These are phyloP conservation scores for Baccha elongata DNA, from an alignment of 2,888 invertebrate genomes.

Conservation along the genomic window DNA sequence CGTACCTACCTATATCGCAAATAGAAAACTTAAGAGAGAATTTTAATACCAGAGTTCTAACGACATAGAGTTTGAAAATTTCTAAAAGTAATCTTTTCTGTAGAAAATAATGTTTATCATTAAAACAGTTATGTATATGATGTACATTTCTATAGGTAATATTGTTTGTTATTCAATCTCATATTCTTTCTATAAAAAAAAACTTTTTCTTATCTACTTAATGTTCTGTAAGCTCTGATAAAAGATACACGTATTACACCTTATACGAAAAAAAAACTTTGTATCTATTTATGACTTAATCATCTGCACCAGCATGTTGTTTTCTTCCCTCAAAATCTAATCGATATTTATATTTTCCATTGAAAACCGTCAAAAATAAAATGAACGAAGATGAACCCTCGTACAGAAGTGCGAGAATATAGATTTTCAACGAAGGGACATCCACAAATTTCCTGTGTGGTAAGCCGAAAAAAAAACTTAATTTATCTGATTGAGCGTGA, in stretches of 20 bases:
- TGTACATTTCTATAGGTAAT: too few species aligned
- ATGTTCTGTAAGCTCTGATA: conserved; percentile 53
- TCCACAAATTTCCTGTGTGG: conserved; percentile 60
- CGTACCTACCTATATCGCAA: too few species aligned
- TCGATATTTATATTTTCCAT: conserved; percentile 81
- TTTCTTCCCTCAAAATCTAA: conserved; percentile 75
- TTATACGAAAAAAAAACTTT: conserved; percentile 5
- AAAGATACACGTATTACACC: conserved; percentile 41
- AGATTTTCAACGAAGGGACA: conserved; percentile 58
- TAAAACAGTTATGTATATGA: too few species aligned
- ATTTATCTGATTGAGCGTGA: conserved; percentile 82
- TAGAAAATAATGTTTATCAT: too few species aligned
- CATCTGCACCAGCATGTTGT: conserved; percentile 17
- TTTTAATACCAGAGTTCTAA: too few species aligned
- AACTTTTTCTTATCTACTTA: conserved; percentile 36
- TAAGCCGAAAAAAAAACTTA: conserved; percentile 54
- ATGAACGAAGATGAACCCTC: conserved; percentile 6
- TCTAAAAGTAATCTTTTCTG: too few species aligned
- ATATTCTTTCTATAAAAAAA: conserved; percentile 1
- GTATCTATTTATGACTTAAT: conserved; percentile 23
- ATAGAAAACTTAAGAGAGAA: too few species aligned
- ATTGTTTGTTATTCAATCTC: too few species aligned
- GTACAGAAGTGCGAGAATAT: conserved; percentile 49
- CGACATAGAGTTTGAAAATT: too few species aligned
- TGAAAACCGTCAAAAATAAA: conserved; percentile 80